Evolutionary conservation across 2,797 vertebrate genomes (phyloP), one percentile per base, ranked within the genome.

Genomic region (Aselliscus stoliczkanus): DNA sequence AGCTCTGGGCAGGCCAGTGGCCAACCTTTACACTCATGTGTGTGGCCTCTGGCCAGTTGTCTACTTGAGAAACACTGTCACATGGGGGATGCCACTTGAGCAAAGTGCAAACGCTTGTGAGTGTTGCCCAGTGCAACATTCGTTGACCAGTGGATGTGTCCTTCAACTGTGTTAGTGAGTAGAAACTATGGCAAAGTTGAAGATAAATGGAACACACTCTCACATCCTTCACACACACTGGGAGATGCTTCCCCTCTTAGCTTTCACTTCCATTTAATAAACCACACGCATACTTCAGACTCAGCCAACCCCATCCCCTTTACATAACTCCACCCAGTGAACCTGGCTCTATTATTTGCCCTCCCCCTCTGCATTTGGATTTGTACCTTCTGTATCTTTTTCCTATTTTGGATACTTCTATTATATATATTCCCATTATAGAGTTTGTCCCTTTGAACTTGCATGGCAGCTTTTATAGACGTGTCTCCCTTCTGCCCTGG

Each of bases 31-130:
- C 27, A 58, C 15, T 29, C 44, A 4, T 0, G 18, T 42, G 52
- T 42, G 1, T 76, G 47, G 31, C n/a, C 44, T 52, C 11, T 25
- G 13, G 37, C 44, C 39, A 42, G 23, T 13, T 17, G 34, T 37
- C 47, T 44, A 83, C 13, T 4, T 62, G 56, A 37, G 67, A 18
- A 42, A 4, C 34, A 56, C 39, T 37, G 10, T 18, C 9, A 20
- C 2, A 7, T 25, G 69, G 54, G 5, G 34, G 21, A 0, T 0
- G 2, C 20, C 21, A 14, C 1, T 0, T 8, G 37, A 54, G n/a
- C 42, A 17, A 31, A 84, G 21, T 25, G 65, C 15, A 3, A 7
- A 18, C 17, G 11, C 70, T 52, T 79, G 31, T 69, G 67, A 31
- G 29, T 14, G 52, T 15, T 37, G 1, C 44, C 69, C 21, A 17